Evolutionary conservation across 2,888 invertebrate species (phyloP).

Genomic region (Antitype chi): DNA sequence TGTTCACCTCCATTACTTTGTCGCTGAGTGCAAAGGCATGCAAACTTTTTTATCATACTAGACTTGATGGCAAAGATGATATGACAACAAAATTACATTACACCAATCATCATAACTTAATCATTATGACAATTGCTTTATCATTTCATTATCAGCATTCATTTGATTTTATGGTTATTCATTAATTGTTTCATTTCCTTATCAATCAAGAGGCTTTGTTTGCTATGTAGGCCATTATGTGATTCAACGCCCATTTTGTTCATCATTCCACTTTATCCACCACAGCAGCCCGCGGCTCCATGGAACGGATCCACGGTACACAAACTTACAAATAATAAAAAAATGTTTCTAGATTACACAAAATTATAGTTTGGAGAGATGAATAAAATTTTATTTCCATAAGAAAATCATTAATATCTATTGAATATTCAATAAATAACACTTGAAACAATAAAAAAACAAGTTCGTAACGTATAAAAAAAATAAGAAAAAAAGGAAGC

Average conservation of each 20-base stretch:
- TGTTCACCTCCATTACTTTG: conserved; percentile 24
- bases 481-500: too few species aligned
- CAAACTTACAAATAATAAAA: too few species aligned
- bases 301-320: too few species aligned
- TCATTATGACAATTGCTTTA: not conserved
- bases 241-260: not conserved
- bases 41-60: conserved; percentile 19
- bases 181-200: not conserved
- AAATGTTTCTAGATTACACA: too few species aligned
- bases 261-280: too few species aligned
- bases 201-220: not conserved
- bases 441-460: too few species aligned
- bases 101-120: not conserved
- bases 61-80: not conserved
- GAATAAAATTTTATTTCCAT: too few species aligned
- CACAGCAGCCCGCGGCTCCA: too few species aligned
- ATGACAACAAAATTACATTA: conserved; percentile 1
- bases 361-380: too few species aligned
- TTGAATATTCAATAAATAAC: too few species aligned
- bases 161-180: conserved; percentile 9
- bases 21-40: conserved; percentile 9
- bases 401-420: too few species aligned
- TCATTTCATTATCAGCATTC: not conserved
- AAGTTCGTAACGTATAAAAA: too few species aligned
- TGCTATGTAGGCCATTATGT: not conserved